Conservation (phyloP, 2,797 vertebrate genomes). For the Squalus acanthias region DNA sequence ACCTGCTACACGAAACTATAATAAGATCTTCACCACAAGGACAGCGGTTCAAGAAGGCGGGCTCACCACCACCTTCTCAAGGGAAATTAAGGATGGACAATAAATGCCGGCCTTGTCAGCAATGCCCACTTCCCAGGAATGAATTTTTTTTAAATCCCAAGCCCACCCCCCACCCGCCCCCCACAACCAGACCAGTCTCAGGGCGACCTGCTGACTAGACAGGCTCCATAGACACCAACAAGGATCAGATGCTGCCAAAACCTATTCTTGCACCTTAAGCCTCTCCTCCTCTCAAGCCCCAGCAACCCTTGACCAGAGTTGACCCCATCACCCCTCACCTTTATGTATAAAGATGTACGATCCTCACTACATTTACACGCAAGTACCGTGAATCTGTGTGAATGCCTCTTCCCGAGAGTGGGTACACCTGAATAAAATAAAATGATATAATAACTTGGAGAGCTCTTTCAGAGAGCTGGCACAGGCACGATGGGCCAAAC, state of each 20-base stretch:
- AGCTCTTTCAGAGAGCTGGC: background rate
- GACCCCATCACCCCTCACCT: background rate
- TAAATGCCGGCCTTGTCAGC: no score
- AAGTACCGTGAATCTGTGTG: background rate
- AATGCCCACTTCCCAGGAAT: no score
- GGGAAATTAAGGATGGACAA: no score
- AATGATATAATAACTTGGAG: background rate
- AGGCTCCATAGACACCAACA: background rate
- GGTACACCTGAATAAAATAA: background rate
- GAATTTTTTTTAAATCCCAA: no score
- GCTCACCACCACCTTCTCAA: no score
- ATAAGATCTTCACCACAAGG: no score
- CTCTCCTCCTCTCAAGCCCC: background rate
- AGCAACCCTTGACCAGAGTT: no score
- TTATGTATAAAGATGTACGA: background rate
- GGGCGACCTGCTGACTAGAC: background rate
- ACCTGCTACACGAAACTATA: no score
- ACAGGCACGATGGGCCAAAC: background rate
- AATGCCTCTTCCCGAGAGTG: background rate
- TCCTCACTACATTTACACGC: background rate
- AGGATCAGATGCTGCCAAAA: background rate
- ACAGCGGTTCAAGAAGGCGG: no score
- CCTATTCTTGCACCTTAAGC: background rate
- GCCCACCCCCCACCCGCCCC: no score
- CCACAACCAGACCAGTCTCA: background rate